These are phyloP conservation scores for Habroteleia sp. DNA, from an alignment of 2,888 invertebrate genomes.

Conservation along the genomic window DNA sequence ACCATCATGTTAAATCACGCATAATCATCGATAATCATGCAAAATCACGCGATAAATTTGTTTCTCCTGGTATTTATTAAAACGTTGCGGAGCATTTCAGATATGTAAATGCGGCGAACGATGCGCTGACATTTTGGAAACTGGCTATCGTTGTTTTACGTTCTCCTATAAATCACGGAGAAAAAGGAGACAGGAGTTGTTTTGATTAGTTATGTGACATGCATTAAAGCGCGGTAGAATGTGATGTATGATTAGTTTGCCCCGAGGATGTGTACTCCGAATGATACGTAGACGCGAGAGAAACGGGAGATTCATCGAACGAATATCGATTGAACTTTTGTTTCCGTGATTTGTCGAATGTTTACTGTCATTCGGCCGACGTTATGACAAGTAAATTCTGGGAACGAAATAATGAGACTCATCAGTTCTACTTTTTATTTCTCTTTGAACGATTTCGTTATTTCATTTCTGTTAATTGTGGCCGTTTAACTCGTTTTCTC, in stretches of 20 bases:
- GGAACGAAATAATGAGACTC: slow-evolving; percentile 20
- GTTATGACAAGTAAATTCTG: slow-evolving; percentile 42
- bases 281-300: slow-evolving; percentile 42
- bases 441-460: neutral
- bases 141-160: slow-evolving; percentile 51
- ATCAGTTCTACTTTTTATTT: slow-evolving; percentile 23
- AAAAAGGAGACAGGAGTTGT: slow-evolving; percentile 49
- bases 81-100: slow-evolving; percentile 35
- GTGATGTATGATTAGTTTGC: slow-evolving; percentile 62
- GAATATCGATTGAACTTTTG: slow-evolving; percentile 56
- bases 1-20: slow-evolving; percentile 35
- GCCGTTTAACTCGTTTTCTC: neutral
- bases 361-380: slow-evolving; percentile 41
- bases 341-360: slow-evolving; percentile 54
- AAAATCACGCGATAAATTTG: slow-evolving; percentile 41
- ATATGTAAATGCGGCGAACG: slow-evolving; percentile 39
- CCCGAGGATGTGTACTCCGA: slow-evolving; percentile 44
- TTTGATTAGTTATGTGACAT: slow-evolving; percentile 63
- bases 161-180: slow-evolving; percentile 46
- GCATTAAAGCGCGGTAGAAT: slow-evolving; percentile 51
- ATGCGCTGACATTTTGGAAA: slow-evolving; percentile 46
- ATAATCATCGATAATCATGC: slow-evolving; percentile 43
- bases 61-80: slow-evolving; percentile 41
- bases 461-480: slow-evolving; percentile 26
- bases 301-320: slow-evolving; percentile 42